phyloP scores from a whole-genome alignment of 2,888 invertebrate genomes.

The Calameuta filiformis region DNA sequence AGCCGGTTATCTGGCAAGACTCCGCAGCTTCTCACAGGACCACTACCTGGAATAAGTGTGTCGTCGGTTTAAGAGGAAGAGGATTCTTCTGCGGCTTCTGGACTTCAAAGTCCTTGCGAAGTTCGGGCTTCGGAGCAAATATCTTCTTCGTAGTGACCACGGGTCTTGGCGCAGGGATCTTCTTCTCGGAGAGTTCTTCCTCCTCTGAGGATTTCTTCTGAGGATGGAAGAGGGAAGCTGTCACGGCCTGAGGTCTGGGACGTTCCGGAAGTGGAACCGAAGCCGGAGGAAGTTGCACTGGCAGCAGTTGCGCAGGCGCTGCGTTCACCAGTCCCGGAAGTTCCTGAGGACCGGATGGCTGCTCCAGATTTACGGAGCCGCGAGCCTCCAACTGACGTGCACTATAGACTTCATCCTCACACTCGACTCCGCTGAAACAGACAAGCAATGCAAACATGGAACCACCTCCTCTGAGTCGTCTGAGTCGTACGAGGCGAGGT shows the following conservation, averaged over 20 bases:
- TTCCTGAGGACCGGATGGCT: constrained; percentile 31
- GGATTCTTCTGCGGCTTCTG: constrained; percentile 30
- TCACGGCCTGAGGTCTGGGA: constrained; percentile 54
- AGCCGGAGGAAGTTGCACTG: neutral
- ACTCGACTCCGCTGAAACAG: constrained; percentile 79
- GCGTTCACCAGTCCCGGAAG: constrained; percentile 26
- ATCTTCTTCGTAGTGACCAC: constrained; percentile 29
- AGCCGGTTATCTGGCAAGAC: neutral
- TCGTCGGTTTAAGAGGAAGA: neutral
- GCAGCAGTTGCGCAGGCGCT: constrained; percentile 24
- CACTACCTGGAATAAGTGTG: constrained; percentile 43
- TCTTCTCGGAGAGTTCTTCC: constrained; percentile 13
- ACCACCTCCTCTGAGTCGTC: neutral
- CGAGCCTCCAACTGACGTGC: constrained; percentile 70
- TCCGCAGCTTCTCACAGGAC: neutral
- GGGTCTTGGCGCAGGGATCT: constrained; percentile 27
- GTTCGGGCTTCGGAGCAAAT: constrained; percentile 18
- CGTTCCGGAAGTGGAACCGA: constrained; percentile 3
- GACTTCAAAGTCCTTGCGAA: constrained; percentile 26
- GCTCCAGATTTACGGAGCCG: constrained; percentile 31
- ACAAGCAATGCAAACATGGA: constrained; percentile 28
- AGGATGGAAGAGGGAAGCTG: constrained; percentile 60
- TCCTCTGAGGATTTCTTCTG: constrained; percentile 22
- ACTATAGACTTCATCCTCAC: constrained; percentile 82
- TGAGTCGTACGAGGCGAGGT: neutral